Base-by-base conservation (phyloP, 1,140 invertebrate genomes). In the Leptopilina clavipes region DNA sequence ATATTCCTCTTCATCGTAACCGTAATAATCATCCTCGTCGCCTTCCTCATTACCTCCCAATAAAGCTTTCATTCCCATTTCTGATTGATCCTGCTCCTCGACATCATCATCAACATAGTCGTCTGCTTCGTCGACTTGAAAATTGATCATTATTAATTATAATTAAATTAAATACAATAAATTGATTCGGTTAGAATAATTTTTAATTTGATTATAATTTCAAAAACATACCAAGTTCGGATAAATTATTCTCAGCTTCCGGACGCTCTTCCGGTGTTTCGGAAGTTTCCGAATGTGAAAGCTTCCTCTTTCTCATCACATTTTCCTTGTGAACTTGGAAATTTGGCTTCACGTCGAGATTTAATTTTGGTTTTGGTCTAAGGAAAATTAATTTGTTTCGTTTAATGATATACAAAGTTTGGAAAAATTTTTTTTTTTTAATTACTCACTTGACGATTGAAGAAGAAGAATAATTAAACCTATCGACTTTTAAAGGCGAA, bases 21-120 rank as follows among this genome's bases (percentile, higher is more conserved):
- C 91, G 31, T 83, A 86, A 56, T 86, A 87, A 11, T 83, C 87
- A 76, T 90, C 85, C 5, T 86, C 89, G 48, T 86, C 85, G 72
- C 89, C 89, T 40, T 89, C 88, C 73, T 85, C 83, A 22, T 87
- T 83, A 74, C 88, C 88, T 17, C 87, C 90, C 37, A 93, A 85
- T 80, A 93, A 87, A 72, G 91, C 85, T 31, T 89, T 87, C 18
- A 92, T 87, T 43, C 90, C 91, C 78, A 92, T 87, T 80, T 89
- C 89, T 18, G 88, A 86, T 10, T 83, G 76, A 56, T 88, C 86
- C 25, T 70, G 74, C 70, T 90, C 88, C 56, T 89, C 86, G n/a
- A 86, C 86, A 8, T 89, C 90, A 45, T 90, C 89, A 40, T 91
- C 91, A n/a, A 89, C 81, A 52, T 89, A 88, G 56, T 91, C 90